These are phyloP conservation scores for Oligia strigilis DNA, from an alignment of 2,888 invertebrate genomes.

Conservation along the genomic window DNA sequence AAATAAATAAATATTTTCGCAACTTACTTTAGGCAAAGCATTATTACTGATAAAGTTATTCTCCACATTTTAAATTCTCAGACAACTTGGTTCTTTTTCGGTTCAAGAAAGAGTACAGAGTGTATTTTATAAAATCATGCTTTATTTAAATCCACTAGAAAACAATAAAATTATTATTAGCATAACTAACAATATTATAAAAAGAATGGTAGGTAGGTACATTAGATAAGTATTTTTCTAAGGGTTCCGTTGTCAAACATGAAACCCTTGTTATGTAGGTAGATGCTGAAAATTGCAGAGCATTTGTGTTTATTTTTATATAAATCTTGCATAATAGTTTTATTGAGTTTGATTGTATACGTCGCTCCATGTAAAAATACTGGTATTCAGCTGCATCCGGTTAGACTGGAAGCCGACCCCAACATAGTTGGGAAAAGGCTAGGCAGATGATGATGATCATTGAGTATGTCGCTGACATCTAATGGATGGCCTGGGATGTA, in stretches of 20 bases:
- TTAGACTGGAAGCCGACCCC: no score
- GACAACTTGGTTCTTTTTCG: no score
- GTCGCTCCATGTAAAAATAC: no score
- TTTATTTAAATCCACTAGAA: background rate
- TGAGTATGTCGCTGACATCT: background rate
- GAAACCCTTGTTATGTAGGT: background rate
- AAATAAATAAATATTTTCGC: background rate
- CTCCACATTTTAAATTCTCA: background rate
- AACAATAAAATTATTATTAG: slow-evolving; percentile 6
- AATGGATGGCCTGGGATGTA: background rate
- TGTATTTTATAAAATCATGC: background rate
- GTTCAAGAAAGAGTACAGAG: background rate
- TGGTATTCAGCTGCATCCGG: no score
- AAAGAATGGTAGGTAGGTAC: background rate
- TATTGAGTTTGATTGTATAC: no score
- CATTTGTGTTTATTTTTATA: background rate
- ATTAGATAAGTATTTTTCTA: background rate
- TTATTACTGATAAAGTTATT: background rate
- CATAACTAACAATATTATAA: slow-evolving; percentile 8
- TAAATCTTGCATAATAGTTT: background rate
- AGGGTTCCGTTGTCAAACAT: background rate
- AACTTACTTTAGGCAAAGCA: slow-evolving; percentile 6
- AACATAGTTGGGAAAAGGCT: no score
- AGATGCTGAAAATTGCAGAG: background rate
- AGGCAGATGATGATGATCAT: no score